Base-by-base conservation (phyloP, 2,888 invertebrate species). In the Dyspetes luteomarginatus region DNA sequence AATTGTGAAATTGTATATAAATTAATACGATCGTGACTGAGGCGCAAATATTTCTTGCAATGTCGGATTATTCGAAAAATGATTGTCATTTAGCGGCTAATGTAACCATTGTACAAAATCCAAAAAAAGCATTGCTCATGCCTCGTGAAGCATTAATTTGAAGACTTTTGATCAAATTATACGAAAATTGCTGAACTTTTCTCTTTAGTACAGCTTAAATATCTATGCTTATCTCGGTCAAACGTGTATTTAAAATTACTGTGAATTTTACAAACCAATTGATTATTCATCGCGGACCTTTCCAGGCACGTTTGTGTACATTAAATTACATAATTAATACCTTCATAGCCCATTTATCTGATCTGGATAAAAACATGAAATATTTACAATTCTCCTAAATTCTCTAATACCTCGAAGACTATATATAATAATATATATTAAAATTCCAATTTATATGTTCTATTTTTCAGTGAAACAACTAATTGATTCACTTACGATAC, bases 321-420 rank as follows among this genome's bases (percentile, higher is more conserved):
- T n/a, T n/a, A n/a, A n/a, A n/a, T 19, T 65, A 74, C 26, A 50
- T 19, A 56, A 43, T 69, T n/a, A n/a, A 62, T 30, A 65, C 15
- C 12, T 30, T 64, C 55, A 65, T 65, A 58, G 45, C 45, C 30
- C 55, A 56, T 52, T 22, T 56, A 58, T 45, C 22, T 30, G 24
- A 19, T 19, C 19, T 28, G 2, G n/a, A 30, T 67, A 15, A 55
- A n/a, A 36, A 36, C 12, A 65, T n/a, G 15, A 15, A 41, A 56
- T 68, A 50, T 73, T 68, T 48, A 65, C 58, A 55, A 48, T 72
- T 36, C 15, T 50, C 60, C 17, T 0, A 48, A 17, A 58, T 28
- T 26, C 9, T 36, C 7, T 36, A 58, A 58, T 30, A 58, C 15
- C 3, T 69, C 19, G 22, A 26, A 30, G 9, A 12, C 7, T 9